phyloP scores from a whole-genome alignment of 1,140 invertebrate genomes.

The Diabrotica undecimpunctata region DNA sequence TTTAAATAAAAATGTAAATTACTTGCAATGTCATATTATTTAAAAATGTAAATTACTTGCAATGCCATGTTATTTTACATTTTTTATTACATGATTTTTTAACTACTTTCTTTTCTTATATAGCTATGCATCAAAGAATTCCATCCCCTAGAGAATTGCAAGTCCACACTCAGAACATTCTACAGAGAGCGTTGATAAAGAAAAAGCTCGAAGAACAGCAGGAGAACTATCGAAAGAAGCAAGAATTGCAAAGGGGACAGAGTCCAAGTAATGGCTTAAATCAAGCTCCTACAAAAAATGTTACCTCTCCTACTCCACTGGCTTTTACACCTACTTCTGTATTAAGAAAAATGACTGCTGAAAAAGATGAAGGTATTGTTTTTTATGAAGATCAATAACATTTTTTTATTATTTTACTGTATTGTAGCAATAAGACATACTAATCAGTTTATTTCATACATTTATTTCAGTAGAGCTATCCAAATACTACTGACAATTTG shows the following conservation, averaged over 20 bases:
- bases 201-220: slow-evolving; percentile 82
- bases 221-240: slow-evolving; percentile 74
- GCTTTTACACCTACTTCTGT: slow-evolving; percentile 87
- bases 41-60: too few relatives aligned
- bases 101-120: slow-evolving; percentile 6
- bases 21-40: too few relatives aligned
- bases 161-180: slow-evolving; percentile 75
- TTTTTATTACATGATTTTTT: too few relatives aligned
- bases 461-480: too few relatives aligned
- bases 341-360: slow-evolving; percentile 88
- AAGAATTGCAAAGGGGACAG: slow-evolving; percentile 59
- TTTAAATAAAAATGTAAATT: too few relatives aligned
- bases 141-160: slow-evolving; percentile 80
- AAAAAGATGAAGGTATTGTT: slow-evolving; percentile 61
- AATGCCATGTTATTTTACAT: too few relatives aligned
- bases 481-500: too few relatives aligned
- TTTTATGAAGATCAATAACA: slow-evolving; percentile 8
- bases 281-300: slow-evolving; percentile 42
- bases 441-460: not conserved
- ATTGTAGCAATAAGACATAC: too few relatives aligned
- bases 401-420: too few relatives aligned
- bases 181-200: slow-evolving; percentile 79
- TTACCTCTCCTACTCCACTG: slow-evolving; percentile 61
- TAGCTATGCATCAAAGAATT: slow-evolving; percentile 65
- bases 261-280: slow-evolving; percentile 31